Conservation (phyloP, 2,888 invertebrate species). For the Troilus luridus region DNA sequence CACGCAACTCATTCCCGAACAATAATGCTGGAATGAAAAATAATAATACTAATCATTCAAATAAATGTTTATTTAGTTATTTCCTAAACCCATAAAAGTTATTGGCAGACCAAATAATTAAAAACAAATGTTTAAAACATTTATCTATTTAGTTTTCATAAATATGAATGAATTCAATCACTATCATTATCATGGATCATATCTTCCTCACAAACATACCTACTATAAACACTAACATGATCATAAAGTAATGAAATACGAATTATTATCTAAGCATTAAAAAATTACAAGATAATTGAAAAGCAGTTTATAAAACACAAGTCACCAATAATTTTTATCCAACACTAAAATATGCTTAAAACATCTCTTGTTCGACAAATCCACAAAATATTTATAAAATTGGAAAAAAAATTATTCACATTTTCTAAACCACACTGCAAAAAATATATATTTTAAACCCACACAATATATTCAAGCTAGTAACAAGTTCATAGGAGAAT, state of each 20-base stretch:
- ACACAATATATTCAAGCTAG: too few species aligned
- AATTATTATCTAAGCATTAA: neutral
- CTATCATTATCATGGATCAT: neutral
- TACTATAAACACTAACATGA: neutral
- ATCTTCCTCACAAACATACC: neutral
- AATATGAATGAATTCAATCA: neutral
- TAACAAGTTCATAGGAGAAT: too few species aligned
- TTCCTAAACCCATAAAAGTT: too few species aligned
- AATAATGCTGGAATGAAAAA: constrained; percentile 78
- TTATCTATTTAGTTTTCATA: neutral
- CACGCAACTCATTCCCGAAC: constrained; percentile 77
- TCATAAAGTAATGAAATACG: neutral
- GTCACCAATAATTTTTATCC: neutral
- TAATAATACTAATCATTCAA: neutral
- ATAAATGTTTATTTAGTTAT: too few species aligned
- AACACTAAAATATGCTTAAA: neutral
- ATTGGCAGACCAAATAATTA: too few species aligned
- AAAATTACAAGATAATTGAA: neutral
- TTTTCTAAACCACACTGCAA: too few species aligned
- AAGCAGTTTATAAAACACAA: neutral
- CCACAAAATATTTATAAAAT: too few species aligned
- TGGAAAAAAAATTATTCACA: too few species aligned
- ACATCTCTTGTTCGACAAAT: neutral
- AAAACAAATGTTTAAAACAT: too few species aligned
- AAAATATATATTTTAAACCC: too few species aligned